Evolutionary conservation across 2,113 vertebrate species (phyloP).

Genomic region (Rhynchomys soricoides): DNA sequence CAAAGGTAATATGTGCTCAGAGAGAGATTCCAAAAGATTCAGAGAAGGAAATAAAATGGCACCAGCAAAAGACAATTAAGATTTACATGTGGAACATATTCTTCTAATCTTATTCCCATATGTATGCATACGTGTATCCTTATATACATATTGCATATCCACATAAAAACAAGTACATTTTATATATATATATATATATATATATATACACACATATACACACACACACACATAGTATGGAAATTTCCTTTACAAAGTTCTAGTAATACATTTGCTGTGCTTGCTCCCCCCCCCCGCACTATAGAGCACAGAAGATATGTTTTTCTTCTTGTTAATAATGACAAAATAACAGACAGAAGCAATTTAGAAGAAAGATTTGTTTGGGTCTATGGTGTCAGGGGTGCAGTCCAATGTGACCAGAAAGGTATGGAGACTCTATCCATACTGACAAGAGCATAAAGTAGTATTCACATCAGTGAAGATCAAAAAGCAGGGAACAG

Average conservation of each 20-base stretch:
- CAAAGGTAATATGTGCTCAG: background rate
- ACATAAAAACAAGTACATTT: background rate
- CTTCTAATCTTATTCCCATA: constrained; percentile 8
- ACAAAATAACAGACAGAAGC: background rate
- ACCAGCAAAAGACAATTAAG: constrained; percentile 4
- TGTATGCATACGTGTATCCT: background rate
- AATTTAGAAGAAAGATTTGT: background rate
- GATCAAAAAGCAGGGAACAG: background rate
- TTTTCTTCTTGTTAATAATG: background rate
- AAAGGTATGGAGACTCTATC: background rate
- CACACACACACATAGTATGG: background rate
- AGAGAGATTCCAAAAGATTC: background rate
- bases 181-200: background rate
- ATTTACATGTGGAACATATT: background rate
- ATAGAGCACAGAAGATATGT: background rate
- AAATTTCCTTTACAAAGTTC: background rate
- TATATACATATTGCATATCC: background rate
- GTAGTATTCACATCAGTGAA: background rate
- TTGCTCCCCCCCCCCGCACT: too few relatives aligned
- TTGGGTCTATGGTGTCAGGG: background rate
- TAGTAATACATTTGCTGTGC: background rate
- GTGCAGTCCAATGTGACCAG: too few relatives aligned
- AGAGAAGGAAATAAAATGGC: constrained; percentile 49
- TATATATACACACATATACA: too few relatives aligned
- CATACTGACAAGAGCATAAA: background rate